These are phyloP conservation scores for Lampris megalopsis DNA, from an alignment of 2,113 vertebrate species.

Conservation along the genomic window DNA sequence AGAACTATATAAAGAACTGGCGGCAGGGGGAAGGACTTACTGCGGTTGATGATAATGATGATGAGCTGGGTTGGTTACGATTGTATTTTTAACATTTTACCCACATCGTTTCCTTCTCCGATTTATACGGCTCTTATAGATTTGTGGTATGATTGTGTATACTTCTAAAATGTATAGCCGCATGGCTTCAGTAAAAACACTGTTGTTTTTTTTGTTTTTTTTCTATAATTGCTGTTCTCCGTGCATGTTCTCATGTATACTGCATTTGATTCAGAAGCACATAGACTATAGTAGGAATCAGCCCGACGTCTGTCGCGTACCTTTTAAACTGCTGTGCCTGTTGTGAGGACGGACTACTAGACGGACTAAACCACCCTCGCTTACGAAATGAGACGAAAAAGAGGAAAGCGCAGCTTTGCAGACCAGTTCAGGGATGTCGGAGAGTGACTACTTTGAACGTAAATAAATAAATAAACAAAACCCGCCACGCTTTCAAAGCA, in stretches of 20 bases:
- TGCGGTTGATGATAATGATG: slow-evolving; percentile 5
- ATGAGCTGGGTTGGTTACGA: slow-evolving; percentile 68
- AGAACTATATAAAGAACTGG: slow-evolving; percentile 24
- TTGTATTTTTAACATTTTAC: slow-evolving; percentile 78
- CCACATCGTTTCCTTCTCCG: slow-evolving; percentile 42
- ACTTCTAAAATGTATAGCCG: slow-evolving; percentile 68
- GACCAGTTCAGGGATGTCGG: background rate
- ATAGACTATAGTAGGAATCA: slow-evolving; percentile 48
- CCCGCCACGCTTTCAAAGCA: slow-evolving; percentile 52
- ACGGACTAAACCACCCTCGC: slow-evolving; percentile 40
- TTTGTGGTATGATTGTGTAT: slow-evolving; percentile 76
- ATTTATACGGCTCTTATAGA: slow-evolving; percentile 71
- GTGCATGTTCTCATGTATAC: slow-evolving; percentile 74
- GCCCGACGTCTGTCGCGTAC: slow-evolving; percentile 30
- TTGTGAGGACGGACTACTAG: slow-evolving; percentile 65
- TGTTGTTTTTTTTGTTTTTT: slow-evolving; percentile 58
- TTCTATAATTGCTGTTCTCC: slow-evolving; percentile 70
- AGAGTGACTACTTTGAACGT: background rate
- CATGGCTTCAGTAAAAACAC: slow-evolving; percentile 75
- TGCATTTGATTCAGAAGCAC: slow-evolving; percentile 73
- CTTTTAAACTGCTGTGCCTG: slow-evolving; percentile 46
- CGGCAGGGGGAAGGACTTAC: slow-evolving; percentile 41
- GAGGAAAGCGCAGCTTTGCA: background rate
- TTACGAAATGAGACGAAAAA: slow-evolving; percentile 38
- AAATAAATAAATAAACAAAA: slow-evolving; percentile 26